phyloP scores from a whole-genome alignment of 1,140 invertebrate species.

The Drosophila ambigua region DNA sequence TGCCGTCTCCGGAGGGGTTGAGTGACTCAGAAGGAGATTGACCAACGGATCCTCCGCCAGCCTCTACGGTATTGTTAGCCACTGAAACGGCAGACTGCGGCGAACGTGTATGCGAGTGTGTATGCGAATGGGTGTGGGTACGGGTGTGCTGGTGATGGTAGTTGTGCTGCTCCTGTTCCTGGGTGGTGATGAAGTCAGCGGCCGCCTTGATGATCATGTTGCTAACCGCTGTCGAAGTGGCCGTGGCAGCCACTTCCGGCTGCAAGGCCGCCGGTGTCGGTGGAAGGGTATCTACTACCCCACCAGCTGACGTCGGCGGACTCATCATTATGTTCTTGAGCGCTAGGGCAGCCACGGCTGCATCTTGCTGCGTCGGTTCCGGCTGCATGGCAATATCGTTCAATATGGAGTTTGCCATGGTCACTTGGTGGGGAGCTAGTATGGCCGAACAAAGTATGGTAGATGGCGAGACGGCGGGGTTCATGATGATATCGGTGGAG shows the following conservation, averaged over 20 bases:
- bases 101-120: slow-evolving; percentile 31
- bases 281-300: slow-evolving; percentile 83
- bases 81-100: slow-evolving; percentile 25
- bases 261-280: slow-evolving; percentile 55
- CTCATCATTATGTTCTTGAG: slow-evolving; percentile 83
- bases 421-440: slow-evolving; percentile 78
- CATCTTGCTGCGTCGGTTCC: slow-evolving; percentile 79
- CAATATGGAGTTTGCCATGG: slow-evolving; percentile 81
- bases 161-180: slow-evolving; percentile 82
- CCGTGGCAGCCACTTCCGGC: slow-evolving; percentile 79
- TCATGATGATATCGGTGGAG: slow-evolving; percentile 86
- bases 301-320: slow-evolving; percentile 66
- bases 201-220: slow-evolving; percentile 88
- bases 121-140: slow-evolving; percentile 35
- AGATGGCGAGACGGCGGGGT: slow-evolving; percentile 86
- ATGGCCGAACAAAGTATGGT: slow-evolving; percentile 84
- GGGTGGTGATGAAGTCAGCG: slow-evolving; percentile 86
- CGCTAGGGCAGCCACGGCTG: slow-evolving; percentile 70
- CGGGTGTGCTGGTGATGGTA: slow-evolving; percentile 51
- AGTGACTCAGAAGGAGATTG: slow-evolving; percentile 53
- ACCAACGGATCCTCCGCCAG: slow-evolving; percentile 50
- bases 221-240: slow-evolving; percentile 87
- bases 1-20: slow-evolving; percentile 45
- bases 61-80: slow-evolving; percentile 28
- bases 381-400: slow-evolving; percentile 81